Evolutionary conservation across 2,888 invertebrate genomes (phyloP), one percentile per base, ranked within the genome.

Genomic region (Psylliodes chrysocephalus): DNA sequence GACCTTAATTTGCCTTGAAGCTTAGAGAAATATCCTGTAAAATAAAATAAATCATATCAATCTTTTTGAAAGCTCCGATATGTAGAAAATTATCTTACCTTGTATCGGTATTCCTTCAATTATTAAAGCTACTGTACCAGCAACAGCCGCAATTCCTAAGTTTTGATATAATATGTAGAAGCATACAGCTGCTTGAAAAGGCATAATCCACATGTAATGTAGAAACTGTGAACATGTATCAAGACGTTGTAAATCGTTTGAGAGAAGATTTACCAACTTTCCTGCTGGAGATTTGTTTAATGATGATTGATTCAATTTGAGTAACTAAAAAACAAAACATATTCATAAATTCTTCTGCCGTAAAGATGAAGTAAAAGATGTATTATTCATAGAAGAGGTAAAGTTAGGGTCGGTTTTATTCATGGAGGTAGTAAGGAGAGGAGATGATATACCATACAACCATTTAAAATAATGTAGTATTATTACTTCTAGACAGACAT

Each of bases 171-270:
- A 84, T 57, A 91, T 83, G 60, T 81, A 84, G 4, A 87, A 83
- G 10, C 89, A 86, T 35, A 91, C 86, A 0, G 88, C 83, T 6
- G 89, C 88, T 73, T 92, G 89, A 8, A 93, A 83, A 0, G 94
- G 94, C 83, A 91, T 91, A 55, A 93, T 87, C 91, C 93, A 92
- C 44, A 94, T 80, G 77, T 90, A 93, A 80, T 93, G 91, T n/a
- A 93, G 80, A 77, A 88, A 89, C 51, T 88, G 74, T 18, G 90
- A 86, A 17, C 89, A 87, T 80, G 89, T 81, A 76, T 94, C 94
- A 78, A 94, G 93, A 66, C 93, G 86, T 73, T 89, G 89, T 1
- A 94, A 93, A 77, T 95, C 95, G 74, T 94, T 94, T 0, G 94
- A 93, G 82, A 95, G 85, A 56, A 95, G 81, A 79, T 94, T 94